phyloP scores from a whole-genome alignment of 2,888 invertebrate genomes.

The Hirtodrosophila cameraria region DNA sequence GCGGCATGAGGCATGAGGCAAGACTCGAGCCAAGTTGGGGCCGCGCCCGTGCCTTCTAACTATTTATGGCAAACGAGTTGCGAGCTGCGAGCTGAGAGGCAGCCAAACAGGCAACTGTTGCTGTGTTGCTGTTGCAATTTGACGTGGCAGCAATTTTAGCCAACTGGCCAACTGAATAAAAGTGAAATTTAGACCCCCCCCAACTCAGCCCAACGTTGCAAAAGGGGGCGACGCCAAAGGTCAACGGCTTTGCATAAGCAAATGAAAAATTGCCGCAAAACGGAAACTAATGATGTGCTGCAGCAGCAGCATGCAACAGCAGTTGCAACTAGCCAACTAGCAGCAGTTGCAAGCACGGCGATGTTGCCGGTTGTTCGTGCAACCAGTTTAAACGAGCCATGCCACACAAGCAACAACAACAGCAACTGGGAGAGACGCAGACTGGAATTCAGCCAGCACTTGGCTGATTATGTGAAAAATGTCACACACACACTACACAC shows the following conservation, averaged over 20 bases:
- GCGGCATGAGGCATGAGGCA: conserved; percentile 38
- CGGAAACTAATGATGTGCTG: conserved; percentile 82
- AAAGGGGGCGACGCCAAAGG: conserved; percentile 52
- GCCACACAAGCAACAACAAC: conserved; percentile 67
- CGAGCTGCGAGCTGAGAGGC: conserved; percentile 20
- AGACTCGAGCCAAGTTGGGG: conserved; percentile 60
- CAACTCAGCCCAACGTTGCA: conserved; percentile 18
- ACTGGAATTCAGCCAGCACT: conserved; percentile 76
- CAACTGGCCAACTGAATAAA: conserved; percentile 51
- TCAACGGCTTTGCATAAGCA: conserved; percentile 76
- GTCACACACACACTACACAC: conserved; percentile 63
- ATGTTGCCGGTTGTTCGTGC: conserved; percentile 16
- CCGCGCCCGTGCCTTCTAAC: conserved; percentile 81
- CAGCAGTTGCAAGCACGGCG: conserved; percentile 22
- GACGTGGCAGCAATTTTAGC: conserved; percentile 59
- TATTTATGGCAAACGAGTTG: conserved; percentile 78
- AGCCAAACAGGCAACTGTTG: conserved; percentile 36
- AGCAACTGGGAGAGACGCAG: conserved; percentile 42
- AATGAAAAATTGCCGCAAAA: conserved; percentile 82
- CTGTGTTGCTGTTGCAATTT: conserved; percentile 42
- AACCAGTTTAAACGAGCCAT: conserved; percentile 60
- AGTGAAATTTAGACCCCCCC: conserved; percentile 78
- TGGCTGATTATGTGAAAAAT: conserved; percentile 81
- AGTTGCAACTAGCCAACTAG: conserved; percentile 10
- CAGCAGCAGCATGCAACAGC: conserved; percentile 51